Evolutionary conservation across 2,797 vertebrate species (phyloP).

Genomic region (Spinus pinus): DNA sequence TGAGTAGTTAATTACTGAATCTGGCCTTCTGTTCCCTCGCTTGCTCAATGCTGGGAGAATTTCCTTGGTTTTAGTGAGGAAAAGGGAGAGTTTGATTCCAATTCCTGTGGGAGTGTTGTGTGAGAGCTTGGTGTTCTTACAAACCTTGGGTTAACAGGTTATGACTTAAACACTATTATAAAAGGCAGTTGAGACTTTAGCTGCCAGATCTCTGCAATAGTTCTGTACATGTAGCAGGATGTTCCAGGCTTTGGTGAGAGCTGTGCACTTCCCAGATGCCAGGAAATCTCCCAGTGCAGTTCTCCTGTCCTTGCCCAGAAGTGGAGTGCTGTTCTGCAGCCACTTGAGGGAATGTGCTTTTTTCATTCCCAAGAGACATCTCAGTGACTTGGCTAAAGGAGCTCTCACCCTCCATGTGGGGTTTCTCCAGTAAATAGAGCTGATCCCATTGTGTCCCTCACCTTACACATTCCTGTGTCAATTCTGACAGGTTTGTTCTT

Average conservation of each 20-base stretch:
- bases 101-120: neutral
- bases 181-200: neutral
- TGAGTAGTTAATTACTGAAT: constrained; percentile 5
- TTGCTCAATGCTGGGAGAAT: neutral
- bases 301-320: neutral
- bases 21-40: neutral
- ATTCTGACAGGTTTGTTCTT: neutral
- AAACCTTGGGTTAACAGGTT: neutral
- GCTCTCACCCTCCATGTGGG: neutral
- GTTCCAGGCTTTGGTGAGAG: neutral
- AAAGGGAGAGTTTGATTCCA: neutral
- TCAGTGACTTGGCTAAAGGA: neutral
- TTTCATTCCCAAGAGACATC: neutral
- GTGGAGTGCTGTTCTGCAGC: neutral
- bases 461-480: neutral
- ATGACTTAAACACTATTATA: neutral
- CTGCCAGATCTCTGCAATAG: neutral
- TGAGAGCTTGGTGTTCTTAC: neutral
- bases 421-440: neutral
- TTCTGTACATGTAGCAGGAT: neutral
- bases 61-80: neutral
- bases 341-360: neutral
- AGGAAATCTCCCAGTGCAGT: neutral
- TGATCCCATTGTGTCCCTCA: neutral
- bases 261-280: neutral